Percentiles rank a stretch among this genome's conserved stretches.
phyloP scores from a whole-genome alignment of 2,888 invertebrate species.

The Bruchidius siliquastri region DNA sequence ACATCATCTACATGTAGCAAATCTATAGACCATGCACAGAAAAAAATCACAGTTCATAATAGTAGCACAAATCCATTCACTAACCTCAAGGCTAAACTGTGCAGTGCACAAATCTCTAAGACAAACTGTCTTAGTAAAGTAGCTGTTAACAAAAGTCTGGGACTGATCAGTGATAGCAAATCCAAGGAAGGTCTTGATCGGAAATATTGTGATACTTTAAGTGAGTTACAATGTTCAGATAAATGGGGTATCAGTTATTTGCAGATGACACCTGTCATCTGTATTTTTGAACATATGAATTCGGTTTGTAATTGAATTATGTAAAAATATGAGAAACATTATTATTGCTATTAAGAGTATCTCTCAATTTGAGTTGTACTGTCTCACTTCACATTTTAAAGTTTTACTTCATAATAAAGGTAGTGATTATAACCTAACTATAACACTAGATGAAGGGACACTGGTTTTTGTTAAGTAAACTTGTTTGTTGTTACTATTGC shows the following conservation, averaged over 20 bases:
- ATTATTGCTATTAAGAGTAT: too few relatives aligned
- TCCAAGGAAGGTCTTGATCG: slow-evolving; percentile 27
- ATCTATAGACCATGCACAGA: neutral
- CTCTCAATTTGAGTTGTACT: too few relatives aligned
- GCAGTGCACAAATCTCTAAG: slow-evolving; percentile 47
- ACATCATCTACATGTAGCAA: slow-evolving; percentile 35
- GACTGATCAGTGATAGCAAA: slow-evolving; percentile 35
- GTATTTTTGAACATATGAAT: too few relatives aligned
- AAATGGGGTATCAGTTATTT: too few relatives aligned
- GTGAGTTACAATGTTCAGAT: neutral
- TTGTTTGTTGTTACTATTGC: neutral
- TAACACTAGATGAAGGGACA: too few relatives aligned
- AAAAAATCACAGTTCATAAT: slow-evolving; percentile 30
- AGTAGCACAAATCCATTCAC: slow-evolving; percentile 43
- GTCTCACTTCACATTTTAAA: too few relatives aligned
- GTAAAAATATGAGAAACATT: too few relatives aligned
- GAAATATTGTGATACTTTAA: neutral
- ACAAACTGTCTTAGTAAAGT: slow-evolving; percentile 44
- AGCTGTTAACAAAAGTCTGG: slow-evolving; percentile 47
- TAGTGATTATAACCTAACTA: too few relatives aligned
- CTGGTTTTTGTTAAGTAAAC: too few relatives aligned
- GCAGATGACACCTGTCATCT: too few relatives aligned
- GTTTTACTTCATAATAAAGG: too few relatives aligned
- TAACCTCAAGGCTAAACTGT: slow-evolving; percentile 46
- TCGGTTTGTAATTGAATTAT: too few relatives aligned